phyloP scores from a whole-genome alignment of 2,797 vertebrate genomes.

The Eospalax fontanierii region DNA sequence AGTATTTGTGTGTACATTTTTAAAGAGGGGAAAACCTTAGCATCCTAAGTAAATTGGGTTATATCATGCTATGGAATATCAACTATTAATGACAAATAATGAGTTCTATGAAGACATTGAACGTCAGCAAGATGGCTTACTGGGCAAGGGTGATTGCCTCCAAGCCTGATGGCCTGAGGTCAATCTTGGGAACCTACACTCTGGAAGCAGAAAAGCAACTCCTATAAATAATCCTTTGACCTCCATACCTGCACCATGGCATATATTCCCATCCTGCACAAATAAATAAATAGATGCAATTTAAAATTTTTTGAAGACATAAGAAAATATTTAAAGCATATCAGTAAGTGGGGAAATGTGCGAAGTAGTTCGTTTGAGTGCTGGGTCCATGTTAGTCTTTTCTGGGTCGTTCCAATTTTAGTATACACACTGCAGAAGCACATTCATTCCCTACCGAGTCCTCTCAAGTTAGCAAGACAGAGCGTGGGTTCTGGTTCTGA shows the following conservation, averaged over 20 bases:
- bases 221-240: no score
- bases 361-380: not conserved
- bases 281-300: not conserved
- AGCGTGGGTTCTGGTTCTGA: not conserved
- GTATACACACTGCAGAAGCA: not conserved
- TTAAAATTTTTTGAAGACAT: not conserved
- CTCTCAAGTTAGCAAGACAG: not conserved
- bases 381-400: not conserved
- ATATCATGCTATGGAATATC: not conserved
- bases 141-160: no score
- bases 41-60: not conserved
- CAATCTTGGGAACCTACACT: no score
- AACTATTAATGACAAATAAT: not conserved
- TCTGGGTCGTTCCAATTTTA: not conserved
- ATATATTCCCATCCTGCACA: not conserved
- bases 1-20: not conserved
- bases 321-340: not conserved
- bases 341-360: not conserved
- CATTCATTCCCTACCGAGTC: not conserved
- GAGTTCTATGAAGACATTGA: slow-evolving; percentile 39
- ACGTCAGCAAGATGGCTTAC: no score
- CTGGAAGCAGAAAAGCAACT: no score
- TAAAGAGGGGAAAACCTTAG: not conserved
- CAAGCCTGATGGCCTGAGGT: no score
- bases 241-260: no score